Evolutionary conservation across 2,113 vertebrate genomes (phyloP), one percentile per base, ranked within the genome.

Genomic region (Sebastes fasciatus): DNA sequence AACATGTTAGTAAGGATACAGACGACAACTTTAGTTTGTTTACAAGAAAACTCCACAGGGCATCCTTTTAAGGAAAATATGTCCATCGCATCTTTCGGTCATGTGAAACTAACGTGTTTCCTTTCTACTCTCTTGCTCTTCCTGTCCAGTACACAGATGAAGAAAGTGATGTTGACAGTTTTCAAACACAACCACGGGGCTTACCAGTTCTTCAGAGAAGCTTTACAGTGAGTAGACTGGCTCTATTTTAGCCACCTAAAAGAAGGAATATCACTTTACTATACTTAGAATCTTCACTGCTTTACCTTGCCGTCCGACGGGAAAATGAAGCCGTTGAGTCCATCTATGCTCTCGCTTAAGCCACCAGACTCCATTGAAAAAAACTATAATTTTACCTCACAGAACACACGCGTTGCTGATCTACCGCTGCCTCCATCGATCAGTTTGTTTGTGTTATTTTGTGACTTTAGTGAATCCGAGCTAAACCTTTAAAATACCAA

Each of bases 181-280:
- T 99, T 99, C 88, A 99, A 98, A 92, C 98, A 99, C 95, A 98
- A 99, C 91, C 96, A 95, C 1, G 97, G 97, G 5, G 98, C 97
- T 9, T 97, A 97, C 89, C 97, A 97, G 91, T 99, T 99, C 95
- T 99, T 99, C 96, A 94, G 97, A 85, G 97, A 99, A 88, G 97
- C 97, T 0, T 94, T 99, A 83, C 97, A 99, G 98, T 99, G 94
- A 98, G 97, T 93, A 77, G 26, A 43, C 14, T 0, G 19, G 0
- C 42, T 65, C 34, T 34, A 34, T 34, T 34, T 34, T 4, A 34
- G 3, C 34, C 34, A 34, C 34, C 34, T 34, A 34, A 34, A 4
- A 34, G 34, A 34, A 34, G 34, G 0, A 34, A 34, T 34, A 34
- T 34, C 34, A 34, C 34, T 34, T 34, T 34, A 34, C 3, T 34